Percentiles rank a stretch among this genome's conserved stretches.
Evolutionary conservation across 2,797 vertebrate genomes (phyloP).

Genomic region (Parambassis ranga): DNA sequence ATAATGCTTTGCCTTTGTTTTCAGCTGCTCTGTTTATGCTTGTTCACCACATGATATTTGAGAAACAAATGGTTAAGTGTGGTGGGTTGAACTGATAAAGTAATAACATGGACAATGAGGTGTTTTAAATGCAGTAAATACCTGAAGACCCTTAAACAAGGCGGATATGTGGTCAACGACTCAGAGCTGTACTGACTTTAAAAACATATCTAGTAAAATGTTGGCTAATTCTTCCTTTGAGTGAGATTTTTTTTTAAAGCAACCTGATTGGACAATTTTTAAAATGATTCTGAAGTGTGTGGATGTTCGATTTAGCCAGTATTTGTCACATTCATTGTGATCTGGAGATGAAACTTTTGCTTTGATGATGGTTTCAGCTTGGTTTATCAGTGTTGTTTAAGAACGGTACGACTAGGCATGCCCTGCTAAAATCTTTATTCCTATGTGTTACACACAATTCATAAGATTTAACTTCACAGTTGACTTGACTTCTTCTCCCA

Average conservation of each 20-base stretch:
- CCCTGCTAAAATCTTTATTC: neutral
- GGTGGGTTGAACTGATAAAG: neutral
- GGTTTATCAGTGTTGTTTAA: neutral
- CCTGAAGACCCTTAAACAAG: too few relatives aligned
- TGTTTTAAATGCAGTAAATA: too few relatives aligned
- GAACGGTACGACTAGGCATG: neutral
- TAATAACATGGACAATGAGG: too few relatives aligned
- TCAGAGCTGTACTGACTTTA: too few relatives aligned
- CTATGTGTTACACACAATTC: slow-evolving; percentile 10
- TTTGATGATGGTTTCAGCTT: neutral
- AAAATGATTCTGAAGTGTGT: neutral
- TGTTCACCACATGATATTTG: neutral
- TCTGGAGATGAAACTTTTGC: neutral
- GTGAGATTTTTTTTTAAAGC: too few relatives aligned
- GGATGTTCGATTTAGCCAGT: too few relatives aligned
- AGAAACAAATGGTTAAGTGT: neutral
- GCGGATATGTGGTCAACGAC: too few relatives aligned
- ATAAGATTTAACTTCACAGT: slow-evolving; percentile 33
- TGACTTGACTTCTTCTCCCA: slow-evolving; percentile 38
- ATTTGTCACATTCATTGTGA: neutral
- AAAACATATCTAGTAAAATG: too few relatives aligned
- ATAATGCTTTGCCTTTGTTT: slow-evolving; percentile 2
- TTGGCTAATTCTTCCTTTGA: too few relatives aligned
- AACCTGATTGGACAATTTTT: neutral
- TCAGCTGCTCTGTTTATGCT: neutral